Conservation (phyloP, 1,140 invertebrate genomes). For the Pentalonia nigronervosa region DNA sequence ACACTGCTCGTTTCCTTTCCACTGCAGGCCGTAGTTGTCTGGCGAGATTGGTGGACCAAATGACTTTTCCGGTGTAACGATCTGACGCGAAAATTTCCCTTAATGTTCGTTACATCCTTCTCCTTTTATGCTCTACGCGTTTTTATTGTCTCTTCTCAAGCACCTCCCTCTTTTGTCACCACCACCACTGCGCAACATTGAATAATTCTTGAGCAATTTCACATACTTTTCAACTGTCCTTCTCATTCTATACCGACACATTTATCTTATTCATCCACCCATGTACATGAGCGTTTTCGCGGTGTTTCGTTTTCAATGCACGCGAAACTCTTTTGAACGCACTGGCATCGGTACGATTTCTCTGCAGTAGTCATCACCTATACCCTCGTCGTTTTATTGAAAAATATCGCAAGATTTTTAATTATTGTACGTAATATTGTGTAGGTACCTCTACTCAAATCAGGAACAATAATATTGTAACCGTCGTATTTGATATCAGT, state of each 20-base stretch:
- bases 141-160: conserved; percentile 37
- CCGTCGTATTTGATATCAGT: not conserved
- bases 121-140: not conserved
- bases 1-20: not conserved
- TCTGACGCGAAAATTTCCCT: not conserved
- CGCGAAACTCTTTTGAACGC: not conserved
- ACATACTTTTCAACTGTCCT: conserved; percentile 18
- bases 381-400: not conserved
- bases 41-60: not conserved
- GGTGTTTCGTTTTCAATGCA: not conserved
- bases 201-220: conserved; percentile 37
- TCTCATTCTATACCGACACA: not conserved
- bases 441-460: not conserved
- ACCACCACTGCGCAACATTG: not conserved
- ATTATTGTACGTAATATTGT: not conserved
- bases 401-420: not conserved
- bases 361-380: not conserved
- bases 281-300: not conserved
- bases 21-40: not conserved
- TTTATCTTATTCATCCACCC: not conserved
- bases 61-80: conserved; percentile 30
- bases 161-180: not conserved
- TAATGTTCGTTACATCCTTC: not conserved
- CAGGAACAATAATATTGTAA: not conserved
- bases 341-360: not conserved